Percentiles rank a stretch among this genome's conserved stretches.
phyloP scores from a whole-genome alignment of 2,888 invertebrate species.

The Himalopsyche anomala region DNA sequence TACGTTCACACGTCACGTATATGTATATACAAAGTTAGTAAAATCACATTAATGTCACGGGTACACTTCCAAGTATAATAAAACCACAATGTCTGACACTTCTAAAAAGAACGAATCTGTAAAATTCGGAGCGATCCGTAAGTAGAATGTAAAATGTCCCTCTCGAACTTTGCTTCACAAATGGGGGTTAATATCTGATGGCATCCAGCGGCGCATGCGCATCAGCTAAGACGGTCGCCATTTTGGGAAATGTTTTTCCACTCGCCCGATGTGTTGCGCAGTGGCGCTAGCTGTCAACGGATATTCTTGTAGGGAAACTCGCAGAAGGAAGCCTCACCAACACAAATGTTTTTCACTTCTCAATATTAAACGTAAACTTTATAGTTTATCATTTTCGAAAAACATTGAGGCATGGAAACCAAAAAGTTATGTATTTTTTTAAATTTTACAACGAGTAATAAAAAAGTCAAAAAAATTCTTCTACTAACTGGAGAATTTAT shows the following conservation, averaged over 20 bases:
- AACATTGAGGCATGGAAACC: too few relatives aligned
- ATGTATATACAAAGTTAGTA: neutral
- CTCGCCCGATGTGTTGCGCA: constrained; percentile 58
- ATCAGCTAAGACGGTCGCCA: constrained; percentile 45
- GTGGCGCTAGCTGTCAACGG: constrained; percentile 55
- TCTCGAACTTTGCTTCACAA: constrained; percentile 44
- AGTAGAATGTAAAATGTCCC: constrained; percentile 21
- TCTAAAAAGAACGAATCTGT: constrained; percentile 29
- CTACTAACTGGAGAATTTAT: too few relatives aligned
- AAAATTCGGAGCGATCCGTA: constrained; percentile 26
- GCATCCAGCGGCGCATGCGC: constrained; percentile 24
- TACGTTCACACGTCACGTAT: constrained; percentile 21
- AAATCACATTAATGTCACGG: constrained; percentile 23
- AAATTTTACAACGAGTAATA: too few relatives aligned
- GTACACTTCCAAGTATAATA: neutral
- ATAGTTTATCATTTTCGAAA: too few relatives aligned
- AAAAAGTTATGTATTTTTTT: too few relatives aligned
- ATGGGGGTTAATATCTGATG: constrained; percentile 53
- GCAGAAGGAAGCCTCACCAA: neutral
- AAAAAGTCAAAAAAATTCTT: too few relatives aligned
- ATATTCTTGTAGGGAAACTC: neutral
- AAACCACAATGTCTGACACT: constrained; percentile 26
- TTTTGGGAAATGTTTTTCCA: constrained; percentile 49
- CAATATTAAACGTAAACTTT: too few relatives aligned
- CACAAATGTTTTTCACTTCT: too few relatives aligned